Percentiles rank a stretch among this genome's conserved stretches.
Conservation (phyloP, 37 sponge, comb jelly and placozoan genomes). For the Spongilla lacustris region DNA sequence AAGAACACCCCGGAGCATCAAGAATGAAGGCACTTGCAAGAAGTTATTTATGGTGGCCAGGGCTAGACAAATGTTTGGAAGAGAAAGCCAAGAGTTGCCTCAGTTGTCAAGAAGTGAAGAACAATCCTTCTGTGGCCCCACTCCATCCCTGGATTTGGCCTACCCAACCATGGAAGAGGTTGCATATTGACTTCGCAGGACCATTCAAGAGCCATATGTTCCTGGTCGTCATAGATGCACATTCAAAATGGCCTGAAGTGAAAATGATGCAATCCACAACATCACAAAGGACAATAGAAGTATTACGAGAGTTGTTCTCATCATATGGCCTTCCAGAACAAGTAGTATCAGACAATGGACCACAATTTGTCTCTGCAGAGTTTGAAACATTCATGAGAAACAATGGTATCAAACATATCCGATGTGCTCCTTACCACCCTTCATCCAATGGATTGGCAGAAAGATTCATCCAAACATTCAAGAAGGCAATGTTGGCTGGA, state of each 20-base stretch:
- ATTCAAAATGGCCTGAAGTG: conserved; percentile 43
- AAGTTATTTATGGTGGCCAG: conserved; percentile 46
- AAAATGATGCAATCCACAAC: conserved; percentile 14
- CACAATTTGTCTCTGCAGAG: conserved; percentile 25
- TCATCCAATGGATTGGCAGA: conserved; percentile 58
- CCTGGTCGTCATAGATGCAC: conserved; percentile 22
- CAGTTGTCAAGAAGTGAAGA: neutral
- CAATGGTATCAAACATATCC: conserved; percentile 47
- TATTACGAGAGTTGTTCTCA: conserved; percentile 8
- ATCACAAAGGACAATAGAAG: conserved; percentile 7
- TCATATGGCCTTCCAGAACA: conserved; percentile 36
- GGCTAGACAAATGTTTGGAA: conserved; percentile 24
- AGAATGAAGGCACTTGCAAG: conserved; percentile 33
- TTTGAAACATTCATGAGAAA: conserved; percentile 18
- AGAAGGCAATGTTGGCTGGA: conserved; percentile 10
- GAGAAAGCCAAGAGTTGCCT: conserved; percentile 9
- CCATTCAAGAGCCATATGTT: conserved; percentile 3
- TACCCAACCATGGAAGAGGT: conserved; percentile 14
- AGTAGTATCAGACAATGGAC: conserved; percentile 49
- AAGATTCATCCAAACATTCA: conserved; percentile 45
- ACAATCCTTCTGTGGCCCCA: conserved; percentile 17
- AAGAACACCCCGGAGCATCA: conserved; percentile 7
- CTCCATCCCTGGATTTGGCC: conserved; percentile 22
- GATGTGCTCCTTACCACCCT: conserved; percentile 38
- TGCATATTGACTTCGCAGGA: conserved; percentile 42